Conservation (phyloP, 2,888 invertebrate genomes). For the Tanytarsus gracilentus region DNA sequence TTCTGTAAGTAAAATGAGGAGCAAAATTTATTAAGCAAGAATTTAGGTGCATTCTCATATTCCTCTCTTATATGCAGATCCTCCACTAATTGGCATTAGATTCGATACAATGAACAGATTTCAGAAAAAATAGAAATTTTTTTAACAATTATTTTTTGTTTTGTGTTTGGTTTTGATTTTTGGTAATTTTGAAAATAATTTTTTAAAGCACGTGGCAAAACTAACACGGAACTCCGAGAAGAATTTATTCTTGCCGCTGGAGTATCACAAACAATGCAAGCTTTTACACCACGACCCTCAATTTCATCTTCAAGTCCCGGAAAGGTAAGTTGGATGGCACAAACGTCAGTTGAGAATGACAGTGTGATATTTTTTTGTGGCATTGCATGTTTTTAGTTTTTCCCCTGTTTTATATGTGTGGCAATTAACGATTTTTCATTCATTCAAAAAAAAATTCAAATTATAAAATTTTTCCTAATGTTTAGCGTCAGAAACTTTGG, state of each 20-base stretch:
- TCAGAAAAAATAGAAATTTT: no score
- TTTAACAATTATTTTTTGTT: background rate
- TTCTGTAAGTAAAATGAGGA: no score
- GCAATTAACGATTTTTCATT: background rate
- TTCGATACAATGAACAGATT: no score
- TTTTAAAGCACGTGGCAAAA: conserved; percentile 51
- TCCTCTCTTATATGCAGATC: no score
- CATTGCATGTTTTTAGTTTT: background rate
- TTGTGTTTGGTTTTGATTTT: background rate
- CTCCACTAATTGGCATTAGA: no score
- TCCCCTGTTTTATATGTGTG: background rate
- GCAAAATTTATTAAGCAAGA: no score
- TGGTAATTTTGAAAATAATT: background rate
- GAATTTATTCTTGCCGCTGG: conserved; percentile 98
- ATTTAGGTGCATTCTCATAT: no score
- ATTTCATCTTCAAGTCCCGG: conserved; percentile 59
- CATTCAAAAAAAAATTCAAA: background rate
- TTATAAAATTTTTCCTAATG: background rate
- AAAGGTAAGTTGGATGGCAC: conserved; percentile 20
- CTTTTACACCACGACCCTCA: conserved; percentile 92
- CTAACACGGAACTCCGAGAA: conserved; percentile 98
- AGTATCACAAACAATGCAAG: conserved; percentile 97
- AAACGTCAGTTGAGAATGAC: conserved; percentile 2
- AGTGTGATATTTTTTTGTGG: background rate
- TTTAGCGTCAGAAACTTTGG: conserved; percentile 27